Evolutionary conservation across 2,888 invertebrate genomes (phyloP), one percentile per base, ranked within the genome.

Genomic region (Buathra laborator): DNA sequence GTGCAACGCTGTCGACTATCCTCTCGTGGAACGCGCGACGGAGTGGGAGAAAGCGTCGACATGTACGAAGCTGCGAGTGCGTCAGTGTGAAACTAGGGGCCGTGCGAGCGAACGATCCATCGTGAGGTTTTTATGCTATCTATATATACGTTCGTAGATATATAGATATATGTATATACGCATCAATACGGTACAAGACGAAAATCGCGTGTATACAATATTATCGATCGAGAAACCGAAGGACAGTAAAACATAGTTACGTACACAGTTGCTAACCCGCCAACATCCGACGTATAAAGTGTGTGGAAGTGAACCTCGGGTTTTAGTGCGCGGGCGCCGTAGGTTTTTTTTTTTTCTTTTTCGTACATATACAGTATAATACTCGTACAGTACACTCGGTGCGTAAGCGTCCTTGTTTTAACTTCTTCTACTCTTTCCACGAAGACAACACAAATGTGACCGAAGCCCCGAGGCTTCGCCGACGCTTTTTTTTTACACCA

Each of bases 1-100:
- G 56, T 53, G 68, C 74, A 75, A 79, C 62, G 76, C 75, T 53
- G 29, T 53, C 51, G 70, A 51, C 70, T 72, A 64, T 81, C 71
- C 66, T 68, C 59, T 75, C 37, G 24, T 16, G 37, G 29, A 59
- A 44, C 74, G 74, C 43, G 74, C 66, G 53, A 53, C n/a, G 37
- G 72, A 72, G 81, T 72, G 70, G 79, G 72, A 51, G 72, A 68
- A 48, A 67, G 51, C 32, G 29, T 75, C 66, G 53, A 29, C 19
- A 71, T 56, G 19, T 53, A 74, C 37, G 53, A 76, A 32, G 7
- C 44, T 32, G 62, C n/a, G 70, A 43, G 79, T 37, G 76, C 51
- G 46, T 79, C 79, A 64, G 70, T 79, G 79, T 59, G 29, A 67
- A 46, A 68, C 43, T 19, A 56, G 68, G 53, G 77, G 67, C 77